phyloP scores from a whole-genome alignment of 2,888 invertebrate species.

The Leuctra nigra region DNA sequence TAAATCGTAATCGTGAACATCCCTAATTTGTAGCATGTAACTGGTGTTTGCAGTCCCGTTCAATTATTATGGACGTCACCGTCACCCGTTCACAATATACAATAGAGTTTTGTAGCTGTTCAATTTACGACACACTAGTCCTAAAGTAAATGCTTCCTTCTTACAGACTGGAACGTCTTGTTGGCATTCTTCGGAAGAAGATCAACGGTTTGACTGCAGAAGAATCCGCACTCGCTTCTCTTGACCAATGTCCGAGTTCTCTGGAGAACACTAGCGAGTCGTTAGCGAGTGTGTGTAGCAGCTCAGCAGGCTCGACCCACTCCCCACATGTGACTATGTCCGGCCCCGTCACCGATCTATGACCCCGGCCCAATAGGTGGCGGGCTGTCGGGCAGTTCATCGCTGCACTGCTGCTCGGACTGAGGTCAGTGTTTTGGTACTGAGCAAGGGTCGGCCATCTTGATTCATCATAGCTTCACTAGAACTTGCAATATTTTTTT shows the following conservation, averaged over 20 bases:
- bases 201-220: conserved; percentile 38
- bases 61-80: no score
- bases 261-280: conserved; percentile 38
- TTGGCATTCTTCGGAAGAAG: conserved; percentile 47
- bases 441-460: no score
- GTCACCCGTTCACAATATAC: no score
- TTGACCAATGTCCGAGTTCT: conserved; percentile 45
- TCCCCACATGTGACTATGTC: conserved; percentile 46
- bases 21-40: no score
- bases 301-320: conserved; percentile 32
- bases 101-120: no score
- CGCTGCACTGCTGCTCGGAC: neutral
- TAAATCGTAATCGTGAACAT: no score
- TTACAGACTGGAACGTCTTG: conserved; percentile 51
- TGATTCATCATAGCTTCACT: no score
- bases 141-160: no score
- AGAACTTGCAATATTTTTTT: no score
- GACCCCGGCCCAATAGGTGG: conserved; percentile 12
- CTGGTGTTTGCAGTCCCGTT: no score
- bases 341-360: conserved; percentile 56
- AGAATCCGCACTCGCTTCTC: conserved; percentile 35
- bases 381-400: neutral
- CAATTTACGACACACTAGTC: no score
- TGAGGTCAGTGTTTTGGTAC: no score
- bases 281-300: conserved; percentile 17